These are phyloP conservation scores for Fissipunctia ypsillon DNA, from an alignment of 2,888 invertebrate genomes.

Conservation along the genomic window DNA sequence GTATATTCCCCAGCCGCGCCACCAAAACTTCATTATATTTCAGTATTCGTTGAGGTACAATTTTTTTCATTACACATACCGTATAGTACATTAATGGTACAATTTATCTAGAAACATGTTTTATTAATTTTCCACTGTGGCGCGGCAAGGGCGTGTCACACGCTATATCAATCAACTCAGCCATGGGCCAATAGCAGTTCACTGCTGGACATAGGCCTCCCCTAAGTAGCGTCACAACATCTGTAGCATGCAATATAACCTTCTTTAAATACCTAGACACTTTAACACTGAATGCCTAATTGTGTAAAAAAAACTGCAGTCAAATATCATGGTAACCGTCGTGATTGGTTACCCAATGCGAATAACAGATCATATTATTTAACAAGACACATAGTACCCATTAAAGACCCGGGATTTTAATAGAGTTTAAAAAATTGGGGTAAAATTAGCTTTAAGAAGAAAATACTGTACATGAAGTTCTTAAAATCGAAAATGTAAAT, in stretches of 20 bases:
- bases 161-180: neutral
- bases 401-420: neutral
- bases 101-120: no score
- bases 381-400: neutral
- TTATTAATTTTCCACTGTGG: no score
- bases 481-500: neutral
- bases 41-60: no score
- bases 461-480: conserved; percentile 2
- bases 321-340: neutral
- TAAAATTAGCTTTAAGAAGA: neutral
- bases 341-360: conserved; percentile 4
- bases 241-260: neutral
- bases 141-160: no score
- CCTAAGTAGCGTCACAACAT: neutral
- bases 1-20: no score
- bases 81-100: no score
- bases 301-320: neutral
- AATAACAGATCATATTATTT: neutral
- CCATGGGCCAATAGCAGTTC: neutral
- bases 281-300: neutral
- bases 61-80: no score
- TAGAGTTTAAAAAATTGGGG: neutral
- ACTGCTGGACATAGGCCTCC: no score
- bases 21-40: no score
- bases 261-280: neutral